A percentile compares a stretch with the other conserved stretches of the same genome.
Evolutionary conservation across 1,140 invertebrate species (phyloP).

Genomic region (Neelides sp.): DNA sequence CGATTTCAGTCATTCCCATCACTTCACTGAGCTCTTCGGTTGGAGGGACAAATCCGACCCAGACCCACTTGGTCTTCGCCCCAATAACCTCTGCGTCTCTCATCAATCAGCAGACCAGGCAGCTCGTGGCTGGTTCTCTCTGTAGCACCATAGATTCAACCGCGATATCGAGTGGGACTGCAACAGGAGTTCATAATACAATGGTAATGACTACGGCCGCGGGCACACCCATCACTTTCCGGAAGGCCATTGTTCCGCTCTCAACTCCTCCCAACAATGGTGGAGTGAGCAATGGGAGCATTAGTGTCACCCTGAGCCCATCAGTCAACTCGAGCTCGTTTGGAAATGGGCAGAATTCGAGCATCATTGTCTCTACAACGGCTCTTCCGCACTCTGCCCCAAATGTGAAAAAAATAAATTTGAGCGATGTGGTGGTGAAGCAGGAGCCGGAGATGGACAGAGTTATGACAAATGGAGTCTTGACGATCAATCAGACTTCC

Average conservation of each 20-base stretch:
- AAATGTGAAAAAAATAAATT: no score
- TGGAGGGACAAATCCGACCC: constrained; percentile 5
- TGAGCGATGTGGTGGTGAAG: no score
- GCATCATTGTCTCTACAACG: no score
- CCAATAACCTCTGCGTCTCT: constrained; percentile 21
- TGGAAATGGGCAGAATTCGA: no score
- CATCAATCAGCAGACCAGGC: constrained; percentile 9
- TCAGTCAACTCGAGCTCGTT: no score
- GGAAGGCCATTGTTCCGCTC: constrained; percentile 19
- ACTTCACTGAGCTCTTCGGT: constrained; percentile 12
- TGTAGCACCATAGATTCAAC: background rate
- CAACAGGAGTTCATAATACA: constrained; percentile 3
- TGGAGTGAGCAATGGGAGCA: no score
- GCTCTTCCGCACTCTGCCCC: no score
- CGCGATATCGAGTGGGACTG: background rate
- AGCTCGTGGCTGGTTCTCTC: constrained; percentile 13
- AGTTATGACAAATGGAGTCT: no score
- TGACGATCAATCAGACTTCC: background rate
- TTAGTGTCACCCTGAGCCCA: no score
- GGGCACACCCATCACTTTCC: constrained; percentile 11
- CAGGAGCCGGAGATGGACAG: no score
- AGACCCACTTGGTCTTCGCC: constrained; percentile 22
- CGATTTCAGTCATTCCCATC: constrained; percentile 24
- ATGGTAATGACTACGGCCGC: constrained; percentile 12
- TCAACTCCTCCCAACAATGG: constrained; percentile 8